A percentile compares a stretch with the other conserved stretches of the same genome.
Evolutionary conservation across 1,140 invertebrate species (phyloP).

Genomic region (Adelges cooleyi): DNA sequence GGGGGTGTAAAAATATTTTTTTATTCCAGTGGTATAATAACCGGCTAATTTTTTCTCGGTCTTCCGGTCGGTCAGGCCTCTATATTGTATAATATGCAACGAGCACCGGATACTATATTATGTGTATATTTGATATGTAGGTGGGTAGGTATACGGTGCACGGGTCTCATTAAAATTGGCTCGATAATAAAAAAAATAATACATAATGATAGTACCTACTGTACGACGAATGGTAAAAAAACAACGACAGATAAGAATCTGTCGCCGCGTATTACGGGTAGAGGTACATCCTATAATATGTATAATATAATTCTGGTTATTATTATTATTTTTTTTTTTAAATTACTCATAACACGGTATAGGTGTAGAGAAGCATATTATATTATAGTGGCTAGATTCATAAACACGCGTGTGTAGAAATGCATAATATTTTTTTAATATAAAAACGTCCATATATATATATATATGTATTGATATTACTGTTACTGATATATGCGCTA

Average conservation of each 20-base stretch:
- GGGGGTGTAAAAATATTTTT: too few relatives aligned
- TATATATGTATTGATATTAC: too few relatives aligned
- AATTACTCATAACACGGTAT: slow-evolving; percentile 1
- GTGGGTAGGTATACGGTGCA: too few relatives aligned
- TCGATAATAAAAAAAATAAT: slow-evolving; percentile 7
- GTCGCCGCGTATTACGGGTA: slow-evolving; percentile 6
- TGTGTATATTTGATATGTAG: too few relatives aligned
- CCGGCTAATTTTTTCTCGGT: slow-evolving; percentile 11
- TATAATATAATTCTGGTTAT: too few relatives aligned
- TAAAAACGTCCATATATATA: too few relatives aligned
- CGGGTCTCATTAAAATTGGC: slow-evolving; percentile 12
- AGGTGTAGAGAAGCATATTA: too few relatives aligned
- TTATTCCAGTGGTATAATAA: slow-evolving; percentile 5
- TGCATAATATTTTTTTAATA: too few relatives aligned
- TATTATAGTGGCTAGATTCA: too few relatives aligned
- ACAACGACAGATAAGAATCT: slow-evolving; percentile 1
- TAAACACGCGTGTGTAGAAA: too few relatives aligned
- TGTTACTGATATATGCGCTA: too few relatives aligned
- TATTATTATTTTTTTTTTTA: slow-evolving; percentile 13
- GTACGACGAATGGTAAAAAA: not conserved
- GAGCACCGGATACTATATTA: slow-evolving; percentile 16
- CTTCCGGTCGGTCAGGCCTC: slow-evolving; percentile 9
- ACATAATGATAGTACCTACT: not conserved
- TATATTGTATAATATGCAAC: not conserved
- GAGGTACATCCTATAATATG: too few relatives aligned